Base-by-base conservation (phyloP, 2,888 invertebrate species). In the Cepaea hortensis region DNA sequence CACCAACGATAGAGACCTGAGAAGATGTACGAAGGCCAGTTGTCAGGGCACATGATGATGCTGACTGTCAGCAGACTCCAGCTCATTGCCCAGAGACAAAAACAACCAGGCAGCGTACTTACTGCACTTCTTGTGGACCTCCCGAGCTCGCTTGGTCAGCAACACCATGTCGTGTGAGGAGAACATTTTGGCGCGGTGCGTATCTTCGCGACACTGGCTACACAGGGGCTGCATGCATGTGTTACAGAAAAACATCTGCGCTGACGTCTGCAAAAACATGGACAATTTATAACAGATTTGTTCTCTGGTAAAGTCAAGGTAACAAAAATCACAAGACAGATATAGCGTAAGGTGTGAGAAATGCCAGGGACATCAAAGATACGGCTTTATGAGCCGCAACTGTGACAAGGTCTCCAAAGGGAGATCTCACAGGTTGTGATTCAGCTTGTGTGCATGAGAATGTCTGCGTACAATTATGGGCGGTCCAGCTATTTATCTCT, bases 131-230 rank as follows among this genome's bases (percentile, higher is more conserved):
- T 96, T 96, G 89, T 95, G 95, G n/a, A 96, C 96, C 92, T 96
- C 96, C 91, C 96, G 96, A 46, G 95, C 95, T 91, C 96, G 96
- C 93, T 96, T 96, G 48, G 96, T 96, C 95, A 97, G 96, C 90
- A 96, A 96, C 23, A 96, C 96, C 23, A 97, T 96, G 89, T 96
- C 96, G 93, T 97, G 97, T 50, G 96, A 95, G 0, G 96, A 95
- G 94, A 97, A 97, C 97, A 97, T 97, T 93, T 96, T 96, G 6
- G 97, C 97, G 90, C 96, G 95, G 92, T 97, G 97, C 0, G 97
- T 97, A 91, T 96, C 96, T 91, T 96, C 96, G 83, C 96, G 95
- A 94, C 97, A 97, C 87, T 95, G 95, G 46, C 95, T 95, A 94
- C 97, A 97, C 87, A 97, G 94, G 5, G 96, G 96, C 95, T 97